Evolutionary conservation across 2,113 vertebrate species (phyloP), one percentile per base, ranked within the genome.

Genomic region (Hoplias malabaricus): DNA sequence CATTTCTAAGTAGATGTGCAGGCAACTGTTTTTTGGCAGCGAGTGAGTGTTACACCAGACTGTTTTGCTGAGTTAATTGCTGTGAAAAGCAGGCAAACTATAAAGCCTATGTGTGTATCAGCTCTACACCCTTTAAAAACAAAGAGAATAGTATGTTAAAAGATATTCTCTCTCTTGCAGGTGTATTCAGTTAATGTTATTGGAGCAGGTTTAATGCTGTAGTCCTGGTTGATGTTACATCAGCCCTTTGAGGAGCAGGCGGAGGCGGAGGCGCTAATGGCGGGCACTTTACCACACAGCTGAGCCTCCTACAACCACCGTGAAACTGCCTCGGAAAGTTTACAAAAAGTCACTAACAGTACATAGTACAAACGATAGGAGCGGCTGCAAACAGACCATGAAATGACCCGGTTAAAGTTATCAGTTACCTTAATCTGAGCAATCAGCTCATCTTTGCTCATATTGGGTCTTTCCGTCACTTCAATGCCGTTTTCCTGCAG

Each of bases 371-470:
- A 2, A 53, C 14, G 9, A 3, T 2, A 43, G 2, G 16, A 36
- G 25, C 12, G 1, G 19, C n/a, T n/a, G 25, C 42, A 38, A 76
- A 67, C 8, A 21, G 4, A 61, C 23, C 27, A 4, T 21, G 13
- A 11, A 38, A 13, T 25, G n/a, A 63, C 21, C 1, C 29, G n/a
- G 9, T 2, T 61, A 12, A 54, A 42, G 2, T 6, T 59, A n/a
- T 13, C 80, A 13, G 13, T 81, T 80, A 98, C 96, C 95, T 94
- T 92, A 33, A 99, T 94, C 86, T 96, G 92, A 2, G 86, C 88
- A n/a, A 96, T 90, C 79, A 99, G 84, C 71, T 98, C 94, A 59
- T 96, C 93, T 53, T 90, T 91, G 77, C 81, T 94, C 90, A 98
- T 92, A n/a, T 90, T 93, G 8, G 88, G 91, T 56, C 90, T 95